Conservation (phyloP, 2,113 vertebrate species). For the Tragelaphus scriptus region DNA sequence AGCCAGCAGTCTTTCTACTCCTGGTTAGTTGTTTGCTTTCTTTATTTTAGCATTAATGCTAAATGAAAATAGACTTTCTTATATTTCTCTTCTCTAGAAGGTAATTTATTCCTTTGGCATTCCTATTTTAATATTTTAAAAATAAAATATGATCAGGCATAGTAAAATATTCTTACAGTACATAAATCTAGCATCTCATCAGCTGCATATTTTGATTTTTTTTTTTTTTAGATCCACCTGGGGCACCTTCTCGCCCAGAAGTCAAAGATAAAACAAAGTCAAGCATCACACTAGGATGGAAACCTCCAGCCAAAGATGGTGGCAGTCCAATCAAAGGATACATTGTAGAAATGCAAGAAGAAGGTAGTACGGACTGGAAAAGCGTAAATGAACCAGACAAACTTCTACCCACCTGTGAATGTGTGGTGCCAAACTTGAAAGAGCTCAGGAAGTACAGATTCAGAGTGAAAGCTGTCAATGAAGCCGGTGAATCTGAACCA, state of each 20-base stretch:
- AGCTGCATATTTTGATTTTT: not conserved
- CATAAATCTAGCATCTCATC: not conserved
- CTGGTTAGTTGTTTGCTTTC: not conserved
- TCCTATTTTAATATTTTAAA: slow-evolving; percentile 25
- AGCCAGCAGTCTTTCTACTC: not conserved
- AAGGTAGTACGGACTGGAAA: slow-evolving; percentile 94
- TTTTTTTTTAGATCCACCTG: slow-evolving; percentile 86
- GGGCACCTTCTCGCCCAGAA: slow-evolving; percentile 87
- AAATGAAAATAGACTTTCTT: not conserved
- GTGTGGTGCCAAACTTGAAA: slow-evolving; percentile 91
- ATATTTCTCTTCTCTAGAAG: not conserved
- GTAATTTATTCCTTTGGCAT: not conserved
- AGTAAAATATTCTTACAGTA: not conserved
- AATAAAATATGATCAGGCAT: not conserved
- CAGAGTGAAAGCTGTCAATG: slow-evolving; percentile 94
- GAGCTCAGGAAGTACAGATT: slow-evolving; percentile 95
- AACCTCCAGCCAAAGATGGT: slow-evolving; percentile 91
- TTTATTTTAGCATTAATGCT: slow-evolving; percentile 28
- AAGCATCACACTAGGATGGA: slow-evolving; percentile 91
- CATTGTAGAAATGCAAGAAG: slow-evolving; percentile 96
- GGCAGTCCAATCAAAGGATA: slow-evolving; percentile 96
- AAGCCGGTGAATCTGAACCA: slow-evolving; percentile 94
- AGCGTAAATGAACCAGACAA: slow-evolving; percentile 92
- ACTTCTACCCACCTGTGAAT: slow-evolving; percentile 88
- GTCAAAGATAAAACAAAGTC: slow-evolving; percentile 94